Evolutionary conservation across 1,140 invertebrate species (phyloP), one percentile per base, ranked within the genome.

Genomic region (Drosophila eugracilis): DNA sequence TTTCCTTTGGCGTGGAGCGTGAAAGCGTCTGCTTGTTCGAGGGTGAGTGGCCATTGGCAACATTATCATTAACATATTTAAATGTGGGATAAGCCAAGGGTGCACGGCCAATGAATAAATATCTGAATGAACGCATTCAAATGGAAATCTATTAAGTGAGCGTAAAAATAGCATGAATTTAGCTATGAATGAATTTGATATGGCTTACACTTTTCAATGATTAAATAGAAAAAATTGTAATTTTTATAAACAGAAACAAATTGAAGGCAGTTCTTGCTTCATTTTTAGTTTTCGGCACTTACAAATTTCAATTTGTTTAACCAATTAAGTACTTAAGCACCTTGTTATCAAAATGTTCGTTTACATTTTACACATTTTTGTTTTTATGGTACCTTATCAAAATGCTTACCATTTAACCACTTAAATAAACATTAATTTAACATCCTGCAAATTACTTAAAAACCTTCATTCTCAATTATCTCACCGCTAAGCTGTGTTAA

Each of bases 31-130:
- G 48, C 41, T 41, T 47, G 73, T 53, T 45, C 34, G n/a, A 19
- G 53, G 55, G 14, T 41, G 24, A 63, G 45, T 54, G 41, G 53
- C 19, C 53, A 70, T 63, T 60, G 60, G 73, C 72, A 49, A 48
- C 54, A 75, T 76, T 55, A 59, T 47, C 83, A 81, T 86, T 86
- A 88, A 86, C 81, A 88, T 88, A 86, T 88, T 86, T 83, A 66
- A 81, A 81, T 74, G 63, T 44, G 55, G 49, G 36, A 71, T 65
- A 47, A 66, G 66, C 67, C 39, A 17, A 37, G 45, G 48, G 75
- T 28, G 41, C 5, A 24, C 44, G 14, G 32, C 32, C 48, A 49
- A 63, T 58, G 54, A 78, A 70, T 63, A 45, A 54, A 41, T 55
- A 34, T 63, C 37, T 74, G 39, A 67, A 50, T 69, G 54, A 74